phyloP scores from a whole-genome alignment of 2,888 invertebrate species.

The Pardosa pseudoannulata region DNA sequence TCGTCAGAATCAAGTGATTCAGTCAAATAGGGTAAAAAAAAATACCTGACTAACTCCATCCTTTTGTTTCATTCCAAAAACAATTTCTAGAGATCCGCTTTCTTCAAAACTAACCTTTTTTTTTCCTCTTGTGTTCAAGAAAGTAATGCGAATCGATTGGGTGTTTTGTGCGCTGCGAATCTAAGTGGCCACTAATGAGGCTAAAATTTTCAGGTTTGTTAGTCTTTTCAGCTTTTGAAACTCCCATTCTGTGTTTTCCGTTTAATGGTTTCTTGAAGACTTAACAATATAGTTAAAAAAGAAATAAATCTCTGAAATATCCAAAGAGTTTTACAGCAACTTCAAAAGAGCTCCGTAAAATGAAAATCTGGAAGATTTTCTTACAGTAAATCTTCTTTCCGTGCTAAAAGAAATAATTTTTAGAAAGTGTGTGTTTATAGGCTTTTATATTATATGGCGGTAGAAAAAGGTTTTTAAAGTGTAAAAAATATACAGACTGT shows the following conservation, averaged over 20 bases:
- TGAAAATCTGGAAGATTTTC: too few relatives aligned
- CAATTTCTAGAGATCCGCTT: neutral
- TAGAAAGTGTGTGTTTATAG: too few relatives aligned
- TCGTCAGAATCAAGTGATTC: too few relatives aligned
- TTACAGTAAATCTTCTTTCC: too few relatives aligned
- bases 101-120: neutral
- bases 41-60: neutral
- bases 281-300: neutral
- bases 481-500: too few relatives aligned
- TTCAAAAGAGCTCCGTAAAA: neutral
- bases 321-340: neutral
- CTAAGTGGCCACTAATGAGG: slow-evolving; percentile 2
- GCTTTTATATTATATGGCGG: too few relatives aligned
- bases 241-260: neutral
- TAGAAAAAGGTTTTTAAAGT: too few relatives aligned
- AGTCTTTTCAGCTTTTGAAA: slow-evolving; percentile 2
- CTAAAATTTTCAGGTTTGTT: slow-evolving; percentile 9
- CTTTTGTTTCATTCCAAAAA: neutral
- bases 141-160: neutral
- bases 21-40: too few relatives aligned
- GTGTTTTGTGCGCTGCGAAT: neutral
- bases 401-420: too few relatives aligned
- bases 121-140: neutral
- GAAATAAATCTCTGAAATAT: neutral
- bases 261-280: neutral